Conservation (phyloP, 2,888 invertebrate genomes). For the Diarsia mendica region DNA sequence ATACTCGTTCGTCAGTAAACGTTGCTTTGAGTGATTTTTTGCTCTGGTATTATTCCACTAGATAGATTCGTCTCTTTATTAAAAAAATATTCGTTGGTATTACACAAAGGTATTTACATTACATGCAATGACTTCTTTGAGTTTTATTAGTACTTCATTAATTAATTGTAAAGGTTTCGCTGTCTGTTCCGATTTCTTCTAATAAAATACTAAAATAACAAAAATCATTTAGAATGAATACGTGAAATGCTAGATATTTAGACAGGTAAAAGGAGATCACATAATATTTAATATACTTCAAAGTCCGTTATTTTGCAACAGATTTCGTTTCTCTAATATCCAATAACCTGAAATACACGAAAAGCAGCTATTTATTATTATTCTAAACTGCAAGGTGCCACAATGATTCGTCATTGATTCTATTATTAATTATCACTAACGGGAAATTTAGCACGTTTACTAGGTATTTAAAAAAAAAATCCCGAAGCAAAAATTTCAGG, state of each 20-base stretch:
- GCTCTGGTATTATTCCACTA: background rate
- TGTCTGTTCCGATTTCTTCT: background rate
- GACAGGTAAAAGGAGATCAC: background rate
- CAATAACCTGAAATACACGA: background rate
- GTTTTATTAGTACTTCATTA: constrained; percentile 5
- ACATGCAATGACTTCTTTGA: too few relatives aligned
- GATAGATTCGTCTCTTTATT: too few relatives aligned
- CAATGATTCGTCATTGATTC: background rate
- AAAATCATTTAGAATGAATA: constrained; percentile 6
- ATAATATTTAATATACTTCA: background rate
- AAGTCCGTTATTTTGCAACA: background rate
- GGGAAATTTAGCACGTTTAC: too few relatives aligned
- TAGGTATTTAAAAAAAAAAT: too few relatives aligned
- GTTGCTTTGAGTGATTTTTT: constrained; percentile 26
- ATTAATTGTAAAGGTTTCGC: constrained; percentile 4
- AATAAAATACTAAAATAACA: constrained; percentile 12
- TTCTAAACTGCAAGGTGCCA: background rate
- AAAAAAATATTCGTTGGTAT: too few relatives aligned
- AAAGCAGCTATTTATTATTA: background rate
- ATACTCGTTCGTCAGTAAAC: constrained; percentile 17
- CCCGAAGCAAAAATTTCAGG: too few relatives aligned
- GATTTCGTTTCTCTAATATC: background rate
- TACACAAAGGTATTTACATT: too few relatives aligned
- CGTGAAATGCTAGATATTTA: background rate
- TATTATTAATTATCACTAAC: too few relatives aligned